Evolutionary conservation across 2,113 vertebrate genomes (phyloP), one percentile per base, ranked within the genome.

Genomic region (Pteronura brasiliensis): DNA sequence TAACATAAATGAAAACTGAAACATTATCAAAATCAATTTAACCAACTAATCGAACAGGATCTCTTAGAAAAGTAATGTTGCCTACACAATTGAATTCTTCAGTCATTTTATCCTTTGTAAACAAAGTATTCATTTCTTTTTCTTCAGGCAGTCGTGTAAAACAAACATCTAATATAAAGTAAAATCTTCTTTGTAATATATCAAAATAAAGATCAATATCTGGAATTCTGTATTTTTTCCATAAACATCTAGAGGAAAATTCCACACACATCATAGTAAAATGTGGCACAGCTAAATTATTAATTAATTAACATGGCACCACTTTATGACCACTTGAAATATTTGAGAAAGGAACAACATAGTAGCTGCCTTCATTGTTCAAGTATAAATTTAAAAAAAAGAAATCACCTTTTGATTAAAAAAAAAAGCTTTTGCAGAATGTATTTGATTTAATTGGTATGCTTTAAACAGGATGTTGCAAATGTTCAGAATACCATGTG

Each of bases 401-500:
- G 8, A 52, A 2, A 6, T 90, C 49, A 93, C 23, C 2, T 87
- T 93, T 95, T 82, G 6, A 72, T 92, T 52, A 5, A 52, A 55
- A 55, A 52, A 88, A 80, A 96, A 93, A 89, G 1, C 12, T 80
- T 97, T 89, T 1, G 3, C 47, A 82, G 27, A 90, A 93, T 72
- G 39, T 77, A 91, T 95, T 95, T 59, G 0, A 93, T 88, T 96
- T 95, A 14, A 72, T 80, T n/a, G 18, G 17, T 61, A 49, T 90
- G 0, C 6, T 96, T 97, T 11, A 57, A 88, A 96, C 31, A 93
- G 72, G 69, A 93, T 1, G 21, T 27, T 97, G 15, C 3, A 94
- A 97, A 95, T 71, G 65, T 97, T 97, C 88, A 91, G 90, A 94
- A 89, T 88, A 86, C 76, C 90, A 76, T 93, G 21, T 65, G 27